Evolutionary conservation across 2,888 invertebrate genomes (phyloP), one percentile per base, ranked within the genome.

Genomic region (Archips crataeganus): DNA sequence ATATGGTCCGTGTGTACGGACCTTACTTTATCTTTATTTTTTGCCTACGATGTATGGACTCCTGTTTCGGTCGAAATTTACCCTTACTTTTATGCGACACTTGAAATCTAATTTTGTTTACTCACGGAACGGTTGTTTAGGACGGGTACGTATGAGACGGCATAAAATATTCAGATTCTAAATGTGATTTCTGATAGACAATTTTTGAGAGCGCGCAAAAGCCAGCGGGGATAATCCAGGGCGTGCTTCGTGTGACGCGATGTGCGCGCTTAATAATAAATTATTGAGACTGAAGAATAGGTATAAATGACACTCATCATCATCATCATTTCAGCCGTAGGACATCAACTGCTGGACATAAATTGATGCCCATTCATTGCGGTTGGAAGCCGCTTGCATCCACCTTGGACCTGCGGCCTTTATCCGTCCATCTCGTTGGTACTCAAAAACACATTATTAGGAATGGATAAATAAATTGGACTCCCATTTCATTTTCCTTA

Each of bases 101-200:
- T 76, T 76, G 79, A 82, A 82, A 83, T 81, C 83, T 81, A 84
- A 85, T 84, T 85, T 82, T 78, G 82, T 82, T 81, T 79, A 80
- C 77, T 79, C 78, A 70, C 76, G 75, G 70, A 74, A 80, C 79
- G 79, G 78, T 80, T 80, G 80, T 83, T 81, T 81, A 76, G 79
- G 68, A 63, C 67, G 64, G 75, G 78, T 79, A 81, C 80, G 79
- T 81, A 82, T 82, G 82, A 82, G 81, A 76, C 77, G 76, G 74
- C 79, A 83, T 85, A 82, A 85, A 85, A 84, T 83, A 85, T 86
- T 84, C 83, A 84, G 77, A 77, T 80, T 82, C 81, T 81, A 82
- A 84, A 84, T 84, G 81, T 78, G 82, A 80, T 80, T 79, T 79
- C 78, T 80, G 82, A 83, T 80, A 80, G 81, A 79, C 82, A 82